A percentile compares a stretch with the other conserved stretches of the same genome.
These are phyloP conservation scores for Channa striata DNA, from an alignment of 2,797 vertebrate species.

Conservation along the genomic window DNA sequence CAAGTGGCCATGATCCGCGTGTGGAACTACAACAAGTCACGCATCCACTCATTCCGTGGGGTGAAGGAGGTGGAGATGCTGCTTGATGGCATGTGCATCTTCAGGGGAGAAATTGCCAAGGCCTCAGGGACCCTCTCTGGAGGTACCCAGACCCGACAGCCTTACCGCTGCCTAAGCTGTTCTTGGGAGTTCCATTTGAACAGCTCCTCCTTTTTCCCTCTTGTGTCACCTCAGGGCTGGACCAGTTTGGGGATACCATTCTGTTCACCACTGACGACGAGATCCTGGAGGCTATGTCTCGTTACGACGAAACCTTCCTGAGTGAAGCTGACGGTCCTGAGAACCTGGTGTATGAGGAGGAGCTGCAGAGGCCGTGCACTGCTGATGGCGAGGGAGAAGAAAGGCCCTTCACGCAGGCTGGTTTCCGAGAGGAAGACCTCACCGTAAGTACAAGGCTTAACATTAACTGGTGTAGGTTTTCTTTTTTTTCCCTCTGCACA, in stretches of 20 bases:
- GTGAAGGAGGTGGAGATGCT: slow-evolving; percentile 92
- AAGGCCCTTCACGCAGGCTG: slow-evolving; percentile 92
- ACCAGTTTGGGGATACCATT: slow-evolving; percentile 98
- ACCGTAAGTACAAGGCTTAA: slow-evolving; percentile 51
- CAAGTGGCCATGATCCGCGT: slow-evolving; percentile 95
- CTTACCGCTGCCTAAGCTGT: background rate
- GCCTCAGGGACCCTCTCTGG: slow-evolving; percentile 93
- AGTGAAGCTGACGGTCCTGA: slow-evolving; percentile 77
- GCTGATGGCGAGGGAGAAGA: slow-evolving; percentile 92
- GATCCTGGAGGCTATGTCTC: slow-evolving; percentile 95
- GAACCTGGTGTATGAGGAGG: slow-evolving; percentile 83
- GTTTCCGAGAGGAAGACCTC: slow-evolving; percentile 83
- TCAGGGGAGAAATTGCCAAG: slow-evolving; percentile 96
- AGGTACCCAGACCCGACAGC: slow-evolving; percentile 83
- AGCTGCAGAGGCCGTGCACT: slow-evolving; percentile 90
- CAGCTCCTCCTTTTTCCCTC: background rate
- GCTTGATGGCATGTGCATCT: slow-evolving; percentile 90
- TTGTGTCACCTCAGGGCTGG: slow-evolving; percentile 82
- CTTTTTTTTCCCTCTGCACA: too few species aligned
- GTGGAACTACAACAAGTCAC: slow-evolving; percentile 99
- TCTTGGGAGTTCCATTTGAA: slow-evolving; percentile 3
- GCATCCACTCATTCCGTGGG: slow-evolving; percentile 96
- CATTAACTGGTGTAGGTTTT: background rate
- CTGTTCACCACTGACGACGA: slow-evolving; percentile 96
- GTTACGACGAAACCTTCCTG: slow-evolving; percentile 88